phyloP scores from a whole-genome alignment of 2,113 vertebrate species.

The Agapornis roseicollis region DNA sequence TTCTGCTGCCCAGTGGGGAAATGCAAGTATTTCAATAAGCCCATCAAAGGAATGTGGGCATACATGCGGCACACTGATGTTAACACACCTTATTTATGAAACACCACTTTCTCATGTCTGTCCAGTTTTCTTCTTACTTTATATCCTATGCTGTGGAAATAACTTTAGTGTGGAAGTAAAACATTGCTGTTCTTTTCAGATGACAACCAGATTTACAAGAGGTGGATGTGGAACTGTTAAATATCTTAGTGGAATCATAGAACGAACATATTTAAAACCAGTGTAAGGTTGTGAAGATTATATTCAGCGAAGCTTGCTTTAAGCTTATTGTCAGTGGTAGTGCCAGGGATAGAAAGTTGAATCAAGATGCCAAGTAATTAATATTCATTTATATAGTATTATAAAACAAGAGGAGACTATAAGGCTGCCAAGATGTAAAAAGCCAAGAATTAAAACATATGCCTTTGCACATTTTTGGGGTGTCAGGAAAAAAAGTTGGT shows the following conservation, averaged over 20 bases:
- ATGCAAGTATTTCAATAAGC: not conserved
- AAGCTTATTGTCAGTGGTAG: not conserved
- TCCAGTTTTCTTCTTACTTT: not conserved
- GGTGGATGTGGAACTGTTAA: not conserved
- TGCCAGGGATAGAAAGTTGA: not conserved
- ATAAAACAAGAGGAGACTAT: not conserved
- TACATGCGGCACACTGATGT: fast-evolving
- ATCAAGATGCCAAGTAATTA: not conserved
- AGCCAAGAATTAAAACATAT: not conserved
- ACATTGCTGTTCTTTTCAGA: not conserved
- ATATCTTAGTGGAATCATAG: not conserved
- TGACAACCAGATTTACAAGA: not conserved
- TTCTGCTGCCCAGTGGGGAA: not conserved
- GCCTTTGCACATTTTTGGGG: not conserved
- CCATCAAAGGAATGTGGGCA: fast-evolving
- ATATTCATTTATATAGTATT: not conserved
- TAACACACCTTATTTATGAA: not conserved
- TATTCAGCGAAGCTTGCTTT: not conserved
- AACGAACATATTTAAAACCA: not conserved
- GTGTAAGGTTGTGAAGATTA: not conserved
- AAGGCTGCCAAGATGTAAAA: not conserved
- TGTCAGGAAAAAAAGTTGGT: not conserved
- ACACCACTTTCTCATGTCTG: not conserved
- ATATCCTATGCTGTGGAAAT: not conserved
- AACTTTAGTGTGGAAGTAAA: not conserved